Conservation (phyloP, 2,888 invertebrate genomes). For the Leistus spinibarbis region DNA sequence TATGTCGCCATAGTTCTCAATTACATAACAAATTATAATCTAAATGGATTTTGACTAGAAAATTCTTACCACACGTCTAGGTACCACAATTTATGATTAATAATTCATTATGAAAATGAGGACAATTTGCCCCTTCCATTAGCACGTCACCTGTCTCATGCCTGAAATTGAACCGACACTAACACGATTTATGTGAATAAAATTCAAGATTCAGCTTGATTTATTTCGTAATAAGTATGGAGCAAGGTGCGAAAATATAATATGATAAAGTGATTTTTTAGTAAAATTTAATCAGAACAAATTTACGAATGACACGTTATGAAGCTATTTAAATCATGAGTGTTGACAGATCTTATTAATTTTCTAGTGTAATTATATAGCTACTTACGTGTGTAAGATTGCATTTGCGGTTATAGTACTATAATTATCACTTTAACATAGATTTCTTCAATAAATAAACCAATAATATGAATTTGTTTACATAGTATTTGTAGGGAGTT, state of each 20-base stretch:
- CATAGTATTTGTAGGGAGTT: neutral
- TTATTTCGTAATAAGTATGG: slow-evolving; percentile 15
- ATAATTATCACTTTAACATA: slow-evolving; percentile 26
- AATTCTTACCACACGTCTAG: neutral
- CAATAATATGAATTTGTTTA: slow-evolving; percentile 7
- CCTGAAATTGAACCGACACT: neutral
- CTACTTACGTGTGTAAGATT: slow-evolving; percentile 20
- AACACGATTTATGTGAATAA: neutral
- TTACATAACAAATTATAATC: neutral
- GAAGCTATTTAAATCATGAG: slow-evolving; percentile 26
- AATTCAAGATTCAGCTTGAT: slow-evolving; percentile 1
- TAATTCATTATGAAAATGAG: neutral
- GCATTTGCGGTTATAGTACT: slow-evolving; percentile 6
- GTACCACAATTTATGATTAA: neutral
- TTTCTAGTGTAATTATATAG: slow-evolving; percentile 18
- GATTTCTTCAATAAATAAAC: slow-evolving; percentile 23
- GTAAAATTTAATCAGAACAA: neutral
- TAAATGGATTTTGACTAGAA: neutral
- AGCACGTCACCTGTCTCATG: neutral
- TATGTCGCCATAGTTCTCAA: neutral
- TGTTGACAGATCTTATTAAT: slow-evolving; percentile 36
- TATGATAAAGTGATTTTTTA: neutral
- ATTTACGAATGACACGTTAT: neutral
- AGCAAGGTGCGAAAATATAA: neutral
- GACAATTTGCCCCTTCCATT: neutral